A percentile compares a stretch with the other conserved stretches of the same genome.
Conservation (phyloP, 2,113 vertebrate genomes). For the Narcine bancroftii region DNA sequence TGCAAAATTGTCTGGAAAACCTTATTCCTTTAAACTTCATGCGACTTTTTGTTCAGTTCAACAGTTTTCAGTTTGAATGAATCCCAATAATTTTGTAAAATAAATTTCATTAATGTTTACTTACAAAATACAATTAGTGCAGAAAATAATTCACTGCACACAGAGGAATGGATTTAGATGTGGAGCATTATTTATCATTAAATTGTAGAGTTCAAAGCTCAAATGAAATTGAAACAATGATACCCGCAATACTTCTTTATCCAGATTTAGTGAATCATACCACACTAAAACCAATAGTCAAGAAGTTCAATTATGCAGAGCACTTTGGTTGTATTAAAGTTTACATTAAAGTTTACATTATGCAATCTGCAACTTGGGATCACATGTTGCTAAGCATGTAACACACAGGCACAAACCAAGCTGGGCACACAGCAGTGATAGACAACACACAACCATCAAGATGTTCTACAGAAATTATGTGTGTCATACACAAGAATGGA, state of each 20-base stretch:
- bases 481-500: no score
- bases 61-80: neutral
- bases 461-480: no score
- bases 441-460: no score
- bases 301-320: no score
- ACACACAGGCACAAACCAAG: no score
- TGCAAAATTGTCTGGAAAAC: neutral
- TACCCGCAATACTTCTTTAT: neutral
- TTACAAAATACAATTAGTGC: neutral
- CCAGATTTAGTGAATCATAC: neutral
- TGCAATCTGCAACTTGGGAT: no score
- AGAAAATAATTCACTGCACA: neutral
- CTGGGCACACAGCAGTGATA: no score
- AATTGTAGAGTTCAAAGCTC: constrained; percentile 14
- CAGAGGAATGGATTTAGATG: neutral
- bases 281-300: neutral
- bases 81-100: neutral
- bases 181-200: neutral
- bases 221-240: neutral
- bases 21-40: neutral
- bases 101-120: neutral
- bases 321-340: no score
- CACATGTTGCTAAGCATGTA: no score
- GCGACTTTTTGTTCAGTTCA: neutral
- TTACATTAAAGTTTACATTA: no score